phyloP scores from a whole-genome alignment of 2,797 vertebrate genomes.

The Gallirallus australis region DNA sequence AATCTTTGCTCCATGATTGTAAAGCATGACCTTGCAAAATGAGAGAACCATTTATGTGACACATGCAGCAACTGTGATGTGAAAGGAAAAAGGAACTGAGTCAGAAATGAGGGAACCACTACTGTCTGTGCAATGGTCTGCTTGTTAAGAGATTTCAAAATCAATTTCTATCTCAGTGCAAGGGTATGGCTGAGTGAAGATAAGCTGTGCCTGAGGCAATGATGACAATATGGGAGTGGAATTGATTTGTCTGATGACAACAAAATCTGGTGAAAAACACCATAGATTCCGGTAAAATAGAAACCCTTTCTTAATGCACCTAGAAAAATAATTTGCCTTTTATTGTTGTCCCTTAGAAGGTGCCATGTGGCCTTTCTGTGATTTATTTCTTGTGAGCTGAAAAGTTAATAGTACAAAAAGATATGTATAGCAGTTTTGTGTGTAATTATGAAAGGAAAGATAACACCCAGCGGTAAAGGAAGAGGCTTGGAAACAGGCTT shows the following conservation, averaged over 20 bases:
- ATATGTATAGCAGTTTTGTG: not conserved
- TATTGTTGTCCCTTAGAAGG: not conserved
- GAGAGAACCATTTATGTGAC: not conserved
- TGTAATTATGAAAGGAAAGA: conserved; percentile 30
- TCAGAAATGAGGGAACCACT: not conserved
- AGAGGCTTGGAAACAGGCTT: not conserved
- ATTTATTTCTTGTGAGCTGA: conserved; percentile 2
- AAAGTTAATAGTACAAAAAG: not conserved
- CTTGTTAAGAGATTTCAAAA: conserved; percentile 5
- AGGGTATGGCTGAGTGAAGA: not conserved
- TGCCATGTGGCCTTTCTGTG: not conserved
- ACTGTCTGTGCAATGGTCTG: not conserved
- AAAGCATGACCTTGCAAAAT: not conserved
- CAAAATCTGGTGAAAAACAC: not conserved
- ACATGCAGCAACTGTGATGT: not conserved
- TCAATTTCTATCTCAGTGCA: conserved; percentile 15
- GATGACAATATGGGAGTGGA: not conserved
- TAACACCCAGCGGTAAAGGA: not conserved
- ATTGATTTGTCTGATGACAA: conserved; percentile 38
- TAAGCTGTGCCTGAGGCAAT: conserved; percentile 14
- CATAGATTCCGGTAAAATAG: not conserved
- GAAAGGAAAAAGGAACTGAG: not conserved
- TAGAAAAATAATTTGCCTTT: conserved; percentile 15
- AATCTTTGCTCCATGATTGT: not conserved
- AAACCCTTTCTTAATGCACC: not conserved